Conservation (phyloP, 92 coral and sea anemone genomes). For the Chrysogorgia sp. region DNA sequence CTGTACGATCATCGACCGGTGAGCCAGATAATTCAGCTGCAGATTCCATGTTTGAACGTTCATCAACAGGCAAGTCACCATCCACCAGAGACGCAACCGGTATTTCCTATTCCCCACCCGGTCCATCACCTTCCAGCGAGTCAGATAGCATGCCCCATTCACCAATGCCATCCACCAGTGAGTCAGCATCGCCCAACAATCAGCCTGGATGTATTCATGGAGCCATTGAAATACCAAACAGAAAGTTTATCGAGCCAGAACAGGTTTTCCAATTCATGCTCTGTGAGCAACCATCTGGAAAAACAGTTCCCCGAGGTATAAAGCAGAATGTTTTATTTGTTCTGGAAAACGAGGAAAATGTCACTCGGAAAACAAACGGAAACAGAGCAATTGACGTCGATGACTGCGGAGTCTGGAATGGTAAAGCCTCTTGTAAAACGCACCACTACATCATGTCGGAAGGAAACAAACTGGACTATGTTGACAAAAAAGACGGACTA, state of each 20-base stretch:
- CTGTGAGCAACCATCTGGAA: neutral
- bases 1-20: no score
- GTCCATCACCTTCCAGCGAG: no score
- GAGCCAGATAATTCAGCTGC: no score
- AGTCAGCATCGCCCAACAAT: no score
- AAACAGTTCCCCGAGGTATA: slow-evolving; percentile 3
- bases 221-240: neutral
- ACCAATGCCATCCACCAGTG: no score
- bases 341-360: slow-evolving; percentile 11
- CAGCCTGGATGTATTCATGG: neutral
- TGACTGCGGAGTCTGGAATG: slow-evolving; percentile 10
- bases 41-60: no score
- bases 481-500: slow-evolving; percentile 10
- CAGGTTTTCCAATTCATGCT: neutral
- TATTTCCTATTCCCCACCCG: no score
- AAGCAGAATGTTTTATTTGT: slow-evolving; percentile 20
- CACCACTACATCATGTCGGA: slow-evolving; percentile 14
- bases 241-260: neutral
- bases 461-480: slow-evolving; percentile 1
- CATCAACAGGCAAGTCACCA: no score
- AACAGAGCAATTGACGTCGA: slow-evolving; percentile 2
- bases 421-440: slow-evolving; percentile 5
- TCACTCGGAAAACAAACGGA: neutral
- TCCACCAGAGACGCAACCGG: no score
- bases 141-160: no score